Evolutionary conservation across 2,888 invertebrate genomes (phyloP).

Genomic region (Xanthorhoe designata): DNA sequence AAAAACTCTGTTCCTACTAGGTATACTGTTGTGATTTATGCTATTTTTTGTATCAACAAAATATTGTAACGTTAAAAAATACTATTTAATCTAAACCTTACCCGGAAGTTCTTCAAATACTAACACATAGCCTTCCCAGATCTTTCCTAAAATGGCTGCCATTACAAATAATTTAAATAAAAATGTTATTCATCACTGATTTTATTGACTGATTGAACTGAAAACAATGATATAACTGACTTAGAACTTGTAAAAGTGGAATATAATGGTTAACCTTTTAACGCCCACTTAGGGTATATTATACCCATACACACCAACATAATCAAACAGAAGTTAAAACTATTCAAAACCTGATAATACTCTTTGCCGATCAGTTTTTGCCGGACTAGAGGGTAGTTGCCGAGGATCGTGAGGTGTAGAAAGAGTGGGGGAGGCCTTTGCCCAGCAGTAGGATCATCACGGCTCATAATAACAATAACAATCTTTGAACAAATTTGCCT

Average conservation of each 20-base stretch:
- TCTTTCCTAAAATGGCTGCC: constrained; percentile 65
- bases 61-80: not conserved
- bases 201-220: constrained; percentile 1
- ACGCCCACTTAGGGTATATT: constrained; percentile 1
- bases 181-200: not conserved
- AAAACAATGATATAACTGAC: not conserved
- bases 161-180: constrained; percentile 50
- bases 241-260: not conserved
- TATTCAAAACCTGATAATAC: too few species aligned
- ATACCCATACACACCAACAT: constrained; percentile 1
- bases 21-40: too few species aligned
- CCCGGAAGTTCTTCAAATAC: constrained; percentile 71
- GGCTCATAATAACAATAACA: too few species aligned
- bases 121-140: constrained; percentile 60
- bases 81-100: constrained; percentile 47
- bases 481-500: too few species aligned
- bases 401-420: too few species aligned
- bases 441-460: too few species aligned
- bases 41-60: too few species aligned
- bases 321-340: too few species aligned
- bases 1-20: too few species aligned
- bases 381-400: too few species aligned
- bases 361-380: too few species aligned
- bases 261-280: constrained; percentile 5
- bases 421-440: too few species aligned